Conservation (phyloP, 1,140 invertebrate genomes). For the Vanessa tameamea region DNA sequence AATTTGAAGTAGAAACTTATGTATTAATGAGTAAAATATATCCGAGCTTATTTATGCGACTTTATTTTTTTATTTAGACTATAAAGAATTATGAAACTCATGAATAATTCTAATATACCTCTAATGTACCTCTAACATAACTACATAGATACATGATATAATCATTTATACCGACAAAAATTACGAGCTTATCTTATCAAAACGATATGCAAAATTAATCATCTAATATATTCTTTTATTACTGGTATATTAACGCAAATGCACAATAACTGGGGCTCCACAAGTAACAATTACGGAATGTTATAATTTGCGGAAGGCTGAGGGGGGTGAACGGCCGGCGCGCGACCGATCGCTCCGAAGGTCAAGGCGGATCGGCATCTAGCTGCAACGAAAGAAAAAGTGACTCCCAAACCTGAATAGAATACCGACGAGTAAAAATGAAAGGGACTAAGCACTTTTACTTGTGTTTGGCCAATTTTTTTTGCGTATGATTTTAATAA, state of each 20-base stretch:
- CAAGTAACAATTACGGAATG: constrained; percentile 38
- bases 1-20: too few species aligned
- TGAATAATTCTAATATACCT: not conserved
- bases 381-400: constrained; percentile 78
- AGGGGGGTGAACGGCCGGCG: constrained; percentile 68
- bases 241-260: not conserved
- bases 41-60: not conserved
- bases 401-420: constrained; percentile 78
- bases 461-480: not conserved
- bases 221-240: not conserved
- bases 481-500: not conserved
- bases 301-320: constrained; percentile 51
- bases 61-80: not conserved
- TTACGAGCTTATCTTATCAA: too few species aligned
- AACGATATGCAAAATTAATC: too few species aligned
- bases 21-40: not conserved
- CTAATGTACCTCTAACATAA: too few species aligned
- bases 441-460: constrained; percentile 51
- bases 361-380: constrained; percentile 69
- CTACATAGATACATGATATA: too few species aligned
- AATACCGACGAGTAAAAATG: constrained; percentile 78
- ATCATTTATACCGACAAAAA: too few species aligned
- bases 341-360: constrained; percentile 73
- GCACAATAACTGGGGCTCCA: not conserved
- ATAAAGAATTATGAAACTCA: not conserved